Evolutionary conservation across 2,797 vertebrate species (phyloP).

Genomic region (Capromys pilorides): DNA sequence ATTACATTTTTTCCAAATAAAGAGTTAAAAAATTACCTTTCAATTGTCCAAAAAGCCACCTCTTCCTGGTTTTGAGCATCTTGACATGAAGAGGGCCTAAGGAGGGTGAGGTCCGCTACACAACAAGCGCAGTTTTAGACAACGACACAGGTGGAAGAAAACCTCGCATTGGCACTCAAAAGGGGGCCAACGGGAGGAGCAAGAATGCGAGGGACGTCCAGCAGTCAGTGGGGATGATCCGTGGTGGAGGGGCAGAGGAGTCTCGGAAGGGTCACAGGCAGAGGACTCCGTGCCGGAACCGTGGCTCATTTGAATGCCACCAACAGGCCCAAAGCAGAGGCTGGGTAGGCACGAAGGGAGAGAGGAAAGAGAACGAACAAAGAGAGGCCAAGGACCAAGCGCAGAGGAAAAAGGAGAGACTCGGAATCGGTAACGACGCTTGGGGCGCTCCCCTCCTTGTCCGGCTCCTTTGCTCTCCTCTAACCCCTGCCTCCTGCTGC

Average conservation of each 20-base stretch:
- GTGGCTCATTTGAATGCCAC: not conserved
- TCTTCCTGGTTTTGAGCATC: conserved; percentile 32
- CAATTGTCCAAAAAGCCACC: not conserved
- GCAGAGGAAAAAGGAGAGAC: not conserved
- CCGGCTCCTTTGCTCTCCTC: not conserved
- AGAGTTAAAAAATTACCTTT: conserved; percentile 4
- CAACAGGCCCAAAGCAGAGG: not conserved
- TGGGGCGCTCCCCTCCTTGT: not conserved
- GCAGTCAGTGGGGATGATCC: not conserved
- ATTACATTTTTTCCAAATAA: conserved; percentile 32
- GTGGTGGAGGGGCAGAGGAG: not conserved
- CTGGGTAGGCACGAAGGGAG: not conserved
- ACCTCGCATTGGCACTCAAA: not conserved
- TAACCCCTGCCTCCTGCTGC: not conserved
- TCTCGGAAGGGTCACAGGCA: not conserved
- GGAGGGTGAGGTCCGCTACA: not conserved
- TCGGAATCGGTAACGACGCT: no score
- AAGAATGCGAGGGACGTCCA: not conserved
- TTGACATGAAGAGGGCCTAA: not conserved
- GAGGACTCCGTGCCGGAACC: not conserved
- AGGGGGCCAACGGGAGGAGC: not conserved
- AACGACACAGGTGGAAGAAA: not conserved
- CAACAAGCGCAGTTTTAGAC: not conserved
- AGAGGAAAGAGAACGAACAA: not conserved
- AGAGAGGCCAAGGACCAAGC: not conserved